phyloP scores from a whole-genome alignment of 2,113 vertebrate species.

The Theristicus caerulescens region DNA sequence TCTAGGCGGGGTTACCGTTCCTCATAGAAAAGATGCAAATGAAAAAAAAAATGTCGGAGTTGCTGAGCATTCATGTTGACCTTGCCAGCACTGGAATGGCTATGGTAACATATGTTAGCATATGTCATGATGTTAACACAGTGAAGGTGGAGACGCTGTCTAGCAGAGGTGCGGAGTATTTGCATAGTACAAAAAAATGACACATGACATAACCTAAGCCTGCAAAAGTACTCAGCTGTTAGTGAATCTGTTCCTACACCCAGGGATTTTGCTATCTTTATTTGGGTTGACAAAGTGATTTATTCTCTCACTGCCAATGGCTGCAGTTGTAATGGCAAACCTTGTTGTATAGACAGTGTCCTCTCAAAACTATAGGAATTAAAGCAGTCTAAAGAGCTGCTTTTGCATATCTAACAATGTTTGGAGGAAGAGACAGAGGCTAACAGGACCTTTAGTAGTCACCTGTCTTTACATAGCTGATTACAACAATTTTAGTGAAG shows the following conservation, averaged over 20 bases:
- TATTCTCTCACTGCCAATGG: not conserved
- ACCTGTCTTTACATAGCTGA: accelerated
- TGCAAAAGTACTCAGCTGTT: not conserved
- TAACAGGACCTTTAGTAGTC: not conserved
- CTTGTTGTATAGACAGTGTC: not conserved
- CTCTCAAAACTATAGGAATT: not conserved
- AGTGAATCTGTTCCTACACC: not conserved
- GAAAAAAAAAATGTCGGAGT: not conserved
- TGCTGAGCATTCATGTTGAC: not conserved
- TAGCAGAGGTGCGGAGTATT: not conserved
- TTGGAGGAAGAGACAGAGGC: not conserved
- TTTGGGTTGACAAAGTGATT: not conserved
- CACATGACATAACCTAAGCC: not conserved
- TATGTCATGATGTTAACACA: not conserved
- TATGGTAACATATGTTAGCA: accelerated
- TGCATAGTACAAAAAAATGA: not conserved
- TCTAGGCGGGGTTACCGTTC: not conserved
- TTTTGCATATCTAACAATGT: not conserved
- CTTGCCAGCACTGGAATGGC: not conserved
- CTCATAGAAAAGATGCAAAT: not conserved
- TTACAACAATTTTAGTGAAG: not conserved
- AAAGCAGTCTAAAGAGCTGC: not conserved
- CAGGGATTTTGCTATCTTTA: not conserved
- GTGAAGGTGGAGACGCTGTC: not conserved
- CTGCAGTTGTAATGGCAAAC: not conserved